A percentile compares a stretch with the other conserved stretches of the same genome.
Conservation (phyloP, 2,888 invertebrate genomes). For the Crossocerus cetratus region DNA sequence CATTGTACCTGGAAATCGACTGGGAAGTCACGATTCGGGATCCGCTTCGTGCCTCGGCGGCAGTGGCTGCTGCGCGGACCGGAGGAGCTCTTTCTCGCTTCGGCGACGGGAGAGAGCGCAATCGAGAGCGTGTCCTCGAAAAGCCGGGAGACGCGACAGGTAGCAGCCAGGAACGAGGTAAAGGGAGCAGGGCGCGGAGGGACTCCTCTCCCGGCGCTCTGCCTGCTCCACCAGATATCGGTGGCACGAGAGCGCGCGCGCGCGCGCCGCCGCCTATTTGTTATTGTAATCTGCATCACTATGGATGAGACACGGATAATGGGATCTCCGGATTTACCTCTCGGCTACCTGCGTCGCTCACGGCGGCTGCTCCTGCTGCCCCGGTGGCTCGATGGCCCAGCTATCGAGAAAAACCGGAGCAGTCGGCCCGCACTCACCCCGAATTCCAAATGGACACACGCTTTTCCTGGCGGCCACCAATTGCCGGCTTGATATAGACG, state of each 20-base stretch:
- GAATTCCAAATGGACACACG: no score
- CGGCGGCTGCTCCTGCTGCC: no score
- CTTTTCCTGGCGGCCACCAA: no score
- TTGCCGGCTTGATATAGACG: no score
- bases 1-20: conserved; percentile 54
- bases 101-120: not conserved
- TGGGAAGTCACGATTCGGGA: conserved; percentile 52
- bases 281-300: conserved; percentile 73
- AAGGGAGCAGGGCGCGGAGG: conserved; percentile 7
- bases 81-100: conserved; percentile 34
- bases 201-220: conserved; percentile 38
- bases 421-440: no score
- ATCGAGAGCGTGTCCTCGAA: conserved; percentile 29
- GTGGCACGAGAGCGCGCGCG: conserved; percentile 18
- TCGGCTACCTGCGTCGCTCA: not conserved
- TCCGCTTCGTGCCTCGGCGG: conserved; percentile 14
- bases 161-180: conserved; percentile 17
- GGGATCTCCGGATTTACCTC: conserved; percentile 64
- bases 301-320: conserved; percentile 71
- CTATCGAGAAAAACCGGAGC: no score
- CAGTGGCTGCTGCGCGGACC: conserved; percentile 33
- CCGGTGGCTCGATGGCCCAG: no score
- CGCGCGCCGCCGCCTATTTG: conserved; percentile 66
- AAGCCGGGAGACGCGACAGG: conserved; percentile 27
- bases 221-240: conserved; percentile 46